Conservation (phyloP, 2,797 vertebrate genomes). For the Spondyliosoma cantharus region DNA sequence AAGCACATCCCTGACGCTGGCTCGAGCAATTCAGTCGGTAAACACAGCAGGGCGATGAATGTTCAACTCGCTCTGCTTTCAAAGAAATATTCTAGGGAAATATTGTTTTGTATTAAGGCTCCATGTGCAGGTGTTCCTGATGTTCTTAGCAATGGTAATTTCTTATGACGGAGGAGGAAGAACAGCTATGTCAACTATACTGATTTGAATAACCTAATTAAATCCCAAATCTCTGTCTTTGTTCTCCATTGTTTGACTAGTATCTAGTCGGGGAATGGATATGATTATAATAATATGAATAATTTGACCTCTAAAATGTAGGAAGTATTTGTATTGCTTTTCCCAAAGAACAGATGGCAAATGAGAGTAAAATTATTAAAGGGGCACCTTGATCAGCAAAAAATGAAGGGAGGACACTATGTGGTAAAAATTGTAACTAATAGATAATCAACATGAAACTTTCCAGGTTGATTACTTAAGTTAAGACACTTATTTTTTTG, state of each 20-base stretch:
- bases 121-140: conserved; percentile 12
- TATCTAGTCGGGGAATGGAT: conserved; percentile 89
- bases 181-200: conserved; percentile 40
- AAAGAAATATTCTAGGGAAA: conserved; percentile 25
- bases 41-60: conserved; percentile 19
- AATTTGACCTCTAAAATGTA: conserved; percentile 89
- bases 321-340: conserved; percentile 93
- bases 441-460: too few relatives aligned
- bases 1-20: conserved; percentile 34
- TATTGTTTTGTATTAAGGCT: conserved; percentile 23
- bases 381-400: conserved; percentile 63
- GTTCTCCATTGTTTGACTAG: conserved; percentile 91
- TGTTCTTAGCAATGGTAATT: conserved; percentile 26
- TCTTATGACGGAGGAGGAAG: conserved; percentile 26
- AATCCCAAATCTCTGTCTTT: conserved; percentile 87
- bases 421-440: too few relatives aligned
- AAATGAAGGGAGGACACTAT: conserved; percentile 36
- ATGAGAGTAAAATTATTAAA: conserved; percentile 80
- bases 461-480: too few relatives aligned
- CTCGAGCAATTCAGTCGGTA: conserved; percentile 15
- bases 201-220: conserved; percentile 94
- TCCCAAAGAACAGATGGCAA: conserved; percentile 90
- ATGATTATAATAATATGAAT: conserved; percentile 79
- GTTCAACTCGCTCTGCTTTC: background rate
- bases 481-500: too few relatives aligned